A percentile compares a stretch with the other conserved stretches of the same genome.
These are phyloP conservation scores for Leptosomus discolor DNA, from an alignment of 2,113 vertebrate species.

Conservation along the genomic window DNA sequence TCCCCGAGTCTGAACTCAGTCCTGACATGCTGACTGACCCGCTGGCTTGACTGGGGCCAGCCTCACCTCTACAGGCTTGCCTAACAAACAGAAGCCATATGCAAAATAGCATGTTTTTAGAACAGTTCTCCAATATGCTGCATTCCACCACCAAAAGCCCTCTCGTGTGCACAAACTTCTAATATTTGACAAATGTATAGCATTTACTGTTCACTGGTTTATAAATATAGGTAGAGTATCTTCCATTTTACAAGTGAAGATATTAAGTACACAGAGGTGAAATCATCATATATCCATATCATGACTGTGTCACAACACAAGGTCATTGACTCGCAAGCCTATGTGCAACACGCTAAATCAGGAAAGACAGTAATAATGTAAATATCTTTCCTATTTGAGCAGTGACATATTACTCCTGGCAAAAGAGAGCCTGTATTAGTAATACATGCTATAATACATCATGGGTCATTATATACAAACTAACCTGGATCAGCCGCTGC, in stretches of 20 bases:
- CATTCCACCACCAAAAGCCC: background rate
- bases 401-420: background rate
- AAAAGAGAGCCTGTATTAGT: background rate
- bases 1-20: background rate
- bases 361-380: background rate
- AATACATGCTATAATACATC: background rate
- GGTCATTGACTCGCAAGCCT: background rate
- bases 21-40: background rate
- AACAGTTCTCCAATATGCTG: background rate
- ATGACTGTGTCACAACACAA: background rate
- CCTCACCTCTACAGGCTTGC: background rate
- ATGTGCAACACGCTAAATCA: background rate
- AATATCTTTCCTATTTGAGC: background rate
- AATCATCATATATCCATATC: background rate
- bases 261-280: background rate
- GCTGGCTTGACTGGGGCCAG: background rate
- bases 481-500: conserved; percentile 90
- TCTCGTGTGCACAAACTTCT: background rate
- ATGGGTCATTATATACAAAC: background rate
- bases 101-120: background rate
- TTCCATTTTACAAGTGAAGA: background rate
- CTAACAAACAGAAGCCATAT: accelerated
- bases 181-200: background rate
- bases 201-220: background rate
- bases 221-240: background rate